These are phyloP conservation scores for Gnathonemus longibarbis DNA, from an alignment of 2,113 vertebrate genomes.

Conservation along the genomic window DNA sequence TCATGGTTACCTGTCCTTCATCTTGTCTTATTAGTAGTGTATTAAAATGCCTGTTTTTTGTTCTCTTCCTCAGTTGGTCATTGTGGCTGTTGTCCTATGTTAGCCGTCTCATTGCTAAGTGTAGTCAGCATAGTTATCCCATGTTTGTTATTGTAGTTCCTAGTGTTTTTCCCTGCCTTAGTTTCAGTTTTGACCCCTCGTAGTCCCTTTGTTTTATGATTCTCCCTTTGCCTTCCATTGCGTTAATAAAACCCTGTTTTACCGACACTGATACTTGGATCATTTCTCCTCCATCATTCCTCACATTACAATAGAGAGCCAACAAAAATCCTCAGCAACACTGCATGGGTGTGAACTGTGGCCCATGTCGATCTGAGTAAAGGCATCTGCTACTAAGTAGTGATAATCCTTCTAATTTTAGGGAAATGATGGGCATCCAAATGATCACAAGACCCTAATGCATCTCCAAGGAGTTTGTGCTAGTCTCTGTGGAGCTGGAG, in stretches of 20 bases:
- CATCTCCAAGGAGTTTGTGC: neutral
- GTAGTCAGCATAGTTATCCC: no score
- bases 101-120: no score
- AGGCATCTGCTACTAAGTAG: neutral
- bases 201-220: neutral
- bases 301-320: neutral
- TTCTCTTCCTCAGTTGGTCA: neutral
- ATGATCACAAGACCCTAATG: neutral
- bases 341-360: neutral
- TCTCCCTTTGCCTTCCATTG: neutral
- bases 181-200: neutral
- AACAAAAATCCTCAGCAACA: neutral
- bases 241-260: neutral
- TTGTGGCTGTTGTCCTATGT: neutral
- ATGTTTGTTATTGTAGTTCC: neutral
- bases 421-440: neutral
- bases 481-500: neutral
- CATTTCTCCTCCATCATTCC: neutral
- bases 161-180: neutral
- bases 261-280: neutral
- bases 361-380: neutral
- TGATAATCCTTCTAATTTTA: neutral
- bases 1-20: neutral
- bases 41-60: neutral
- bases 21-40: neutral